phyloP scores from a whole-genome alignment of 2,888 invertebrate species.

The Spodoptera exigua region DNA sequence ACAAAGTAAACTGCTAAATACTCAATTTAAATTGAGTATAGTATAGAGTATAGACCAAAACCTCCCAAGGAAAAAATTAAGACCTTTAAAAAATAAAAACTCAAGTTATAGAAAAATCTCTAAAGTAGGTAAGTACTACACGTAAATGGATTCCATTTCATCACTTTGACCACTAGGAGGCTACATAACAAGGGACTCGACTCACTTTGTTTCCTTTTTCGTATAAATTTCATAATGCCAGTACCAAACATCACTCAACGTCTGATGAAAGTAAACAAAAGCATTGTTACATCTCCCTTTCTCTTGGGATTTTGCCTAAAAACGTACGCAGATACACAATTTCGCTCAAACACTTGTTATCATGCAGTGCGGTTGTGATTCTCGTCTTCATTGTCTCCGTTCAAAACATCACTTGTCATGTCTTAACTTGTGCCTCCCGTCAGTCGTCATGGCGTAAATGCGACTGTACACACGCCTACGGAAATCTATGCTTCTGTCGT shows the following conservation, averaged over 20 bases:
- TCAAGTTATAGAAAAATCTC: conserved; percentile 15
- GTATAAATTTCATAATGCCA: conserved; percentile 62
- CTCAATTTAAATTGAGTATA: no score
- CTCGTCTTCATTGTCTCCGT: conserved; percentile 57
- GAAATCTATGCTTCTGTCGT: conserved; percentile 40
- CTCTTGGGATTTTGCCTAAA: conserved; percentile 62
- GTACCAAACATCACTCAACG: conserved; percentile 63
- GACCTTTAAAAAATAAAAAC: no score
- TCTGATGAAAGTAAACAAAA: conserved; percentile 69
- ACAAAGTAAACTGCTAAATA: no score
- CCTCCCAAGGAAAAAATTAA: no score
- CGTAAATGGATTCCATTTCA: conserved; percentile 46
- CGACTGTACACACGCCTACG: conserved; percentile 16
- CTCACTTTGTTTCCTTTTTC: conserved; percentile 56
- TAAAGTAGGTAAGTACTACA: conserved; percentile 17
- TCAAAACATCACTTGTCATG: conserved; percentile 61
- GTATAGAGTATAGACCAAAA: no score
- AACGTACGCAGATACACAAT: conserved; percentile 62
- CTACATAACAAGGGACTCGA: conserved; percentile 52
- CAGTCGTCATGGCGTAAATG: conserved; percentile 31
- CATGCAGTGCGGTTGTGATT: conserved; percentile 52
- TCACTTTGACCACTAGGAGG: conserved; percentile 51
- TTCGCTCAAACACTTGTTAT: conserved; percentile 65
- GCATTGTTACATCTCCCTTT: conserved; percentile 66
- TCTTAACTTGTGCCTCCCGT: conserved; percentile 39